A percentile compares a stretch with the other conserved stretches of the same genome.
phyloP scores from a whole-genome alignment of 35 echinoderm and acorn worm genomes.

The Lytechinus variegatus region DNA sequence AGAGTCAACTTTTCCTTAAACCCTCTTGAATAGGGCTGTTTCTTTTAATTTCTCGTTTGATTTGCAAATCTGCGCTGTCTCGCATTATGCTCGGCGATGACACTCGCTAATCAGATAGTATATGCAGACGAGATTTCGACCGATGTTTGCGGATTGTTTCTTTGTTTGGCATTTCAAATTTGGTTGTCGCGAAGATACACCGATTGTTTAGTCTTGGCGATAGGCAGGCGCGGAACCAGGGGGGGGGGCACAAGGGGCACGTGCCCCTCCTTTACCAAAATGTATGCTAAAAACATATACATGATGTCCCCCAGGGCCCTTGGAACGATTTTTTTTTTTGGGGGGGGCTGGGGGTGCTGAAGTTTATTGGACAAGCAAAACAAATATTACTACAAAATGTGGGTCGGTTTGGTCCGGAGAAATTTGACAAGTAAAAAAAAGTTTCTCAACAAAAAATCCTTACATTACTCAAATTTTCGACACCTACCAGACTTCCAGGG shows the following conservation, averaged over 20 bases:
- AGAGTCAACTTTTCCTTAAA: not conserved
- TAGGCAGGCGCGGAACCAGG: not conserved
- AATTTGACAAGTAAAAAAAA: too few species aligned
- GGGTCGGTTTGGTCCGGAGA: too few species aligned
- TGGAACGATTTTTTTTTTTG: too few species aligned
- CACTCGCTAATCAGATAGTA: conserved; percentile 26
- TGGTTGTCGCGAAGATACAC: conserved; percentile 17
- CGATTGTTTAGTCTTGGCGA: not conserved
- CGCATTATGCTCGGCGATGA: not conserved
- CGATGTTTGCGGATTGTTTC: not conserved
- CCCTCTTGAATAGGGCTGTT: not conserved
- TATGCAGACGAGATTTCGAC: not conserved
- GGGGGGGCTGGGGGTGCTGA: too few species aligned
- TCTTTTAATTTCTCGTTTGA: conserved; percentile 30
- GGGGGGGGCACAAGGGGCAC: not conserved
- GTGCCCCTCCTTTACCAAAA: too few species aligned
- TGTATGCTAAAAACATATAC: too few species aligned
- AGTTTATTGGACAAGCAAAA: too few species aligned
- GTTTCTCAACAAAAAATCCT: too few species aligned
- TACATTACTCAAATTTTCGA: too few species aligned
- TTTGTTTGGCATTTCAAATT: not conserved
- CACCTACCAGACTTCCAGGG: too few species aligned
- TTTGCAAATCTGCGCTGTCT: conserved; percentile 9
- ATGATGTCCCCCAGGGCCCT: too few species aligned
- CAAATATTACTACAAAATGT: too few species aligned